A percentile compares a stretch with the other conserved stretches of the same genome.
Evolutionary conservation across 1,140 invertebrate genomes (phyloP).

Genomic region (Heliconius nattereri): DNA sequence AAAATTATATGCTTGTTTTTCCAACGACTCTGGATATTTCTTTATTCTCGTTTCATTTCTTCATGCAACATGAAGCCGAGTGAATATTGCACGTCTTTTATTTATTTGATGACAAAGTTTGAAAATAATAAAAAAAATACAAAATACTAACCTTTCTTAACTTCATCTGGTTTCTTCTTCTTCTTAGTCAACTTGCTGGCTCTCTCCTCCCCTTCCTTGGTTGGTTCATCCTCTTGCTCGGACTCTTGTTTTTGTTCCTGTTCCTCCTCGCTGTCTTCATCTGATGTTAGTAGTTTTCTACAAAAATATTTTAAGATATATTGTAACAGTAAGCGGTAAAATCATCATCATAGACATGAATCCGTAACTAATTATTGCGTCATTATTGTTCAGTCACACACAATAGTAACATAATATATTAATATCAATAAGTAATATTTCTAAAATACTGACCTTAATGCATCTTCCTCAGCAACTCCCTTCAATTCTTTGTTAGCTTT

Average conservation of each 20-base stretch:
- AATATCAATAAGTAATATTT: too few relatives aligned
- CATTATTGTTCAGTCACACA: too few relatives aligned
- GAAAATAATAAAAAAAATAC: neutral
- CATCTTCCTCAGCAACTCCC: slow-evolving; percentile 94
- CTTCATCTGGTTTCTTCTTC: slow-evolving; percentile 81
- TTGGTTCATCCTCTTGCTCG: slow-evolving; percentile 83
- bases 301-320: slow-evolving; percentile 11
- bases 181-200: slow-evolving; percentile 84
- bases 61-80: too few relatives aligned
- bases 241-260: slow-evolving; percentile 84
- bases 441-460: slow-evolving; percentile 80
- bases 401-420: too few relatives aligned
- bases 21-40: too few relatives aligned
- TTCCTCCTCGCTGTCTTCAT: slow-evolving; percentile 94
- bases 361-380: too few relatives aligned
- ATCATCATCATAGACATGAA: too few relatives aligned
- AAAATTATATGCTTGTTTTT: too few relatives aligned
- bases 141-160: slow-evolving; percentile 79
- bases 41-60: too few relatives aligned
- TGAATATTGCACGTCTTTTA: too few relatives aligned
- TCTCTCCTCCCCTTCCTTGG: slow-evolving; percentile 81
- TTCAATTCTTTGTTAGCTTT: slow-evolving; percentile 88
- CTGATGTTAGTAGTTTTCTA: slow-evolving; percentile 92
- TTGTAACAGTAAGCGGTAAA: too few relatives aligned
- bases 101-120: too few relatives aligned